Evolutionary conservation across 1,140 invertebrate genomes (phyloP), one percentile per base, ranked within the genome.

Genomic region (Hylaeus anthracinus): DNA sequence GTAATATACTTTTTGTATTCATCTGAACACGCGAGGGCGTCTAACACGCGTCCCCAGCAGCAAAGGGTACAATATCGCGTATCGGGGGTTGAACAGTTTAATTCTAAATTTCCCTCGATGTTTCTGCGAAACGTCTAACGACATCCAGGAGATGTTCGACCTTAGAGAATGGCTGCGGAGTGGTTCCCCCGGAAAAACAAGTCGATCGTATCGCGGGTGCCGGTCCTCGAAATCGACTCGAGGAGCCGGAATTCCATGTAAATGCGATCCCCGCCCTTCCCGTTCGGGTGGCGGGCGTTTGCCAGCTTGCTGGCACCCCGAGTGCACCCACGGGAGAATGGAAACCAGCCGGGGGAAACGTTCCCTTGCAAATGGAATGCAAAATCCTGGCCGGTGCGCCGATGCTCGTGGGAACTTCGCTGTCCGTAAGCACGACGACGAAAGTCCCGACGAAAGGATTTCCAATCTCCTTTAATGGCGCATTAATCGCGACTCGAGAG

Each of bases 391-490:
- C 82, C 85, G 67, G 76, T 74, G 66, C 26, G 26, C 58, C 67
- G 83, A 51, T 45, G 82, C 81, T 78, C 72, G 83, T 70, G 82
- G 75, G 72, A 87, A 84, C 83, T 65, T 83, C 15, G 75, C 55
- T 67, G 72, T 43, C 14, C 65, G 65, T 77, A 70, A 77, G 71
- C 80, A 71, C 69, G 75, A 41, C 80, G 84, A 86, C 74, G 79
- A 86, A 88, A 85, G 86, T 87, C 72, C 84, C 86, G 87, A 71
- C 82, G 85, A 86, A 86, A 86, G 82, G 86, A 88, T 88, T 88
- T 88, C 84, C 88, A 88, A 88, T 88, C 88, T 85, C 85, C 83
- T 84, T 88, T 88, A 88, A 88, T 88, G 82, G 87, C 70, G 75
- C 85, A 88, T 88, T 86, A 88, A 88, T 88, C 85, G 85, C 73